Evolutionary conservation across 2,113 vertebrate species (phyloP).

Genomic region (Tenrec ecaudatus): DNA sequence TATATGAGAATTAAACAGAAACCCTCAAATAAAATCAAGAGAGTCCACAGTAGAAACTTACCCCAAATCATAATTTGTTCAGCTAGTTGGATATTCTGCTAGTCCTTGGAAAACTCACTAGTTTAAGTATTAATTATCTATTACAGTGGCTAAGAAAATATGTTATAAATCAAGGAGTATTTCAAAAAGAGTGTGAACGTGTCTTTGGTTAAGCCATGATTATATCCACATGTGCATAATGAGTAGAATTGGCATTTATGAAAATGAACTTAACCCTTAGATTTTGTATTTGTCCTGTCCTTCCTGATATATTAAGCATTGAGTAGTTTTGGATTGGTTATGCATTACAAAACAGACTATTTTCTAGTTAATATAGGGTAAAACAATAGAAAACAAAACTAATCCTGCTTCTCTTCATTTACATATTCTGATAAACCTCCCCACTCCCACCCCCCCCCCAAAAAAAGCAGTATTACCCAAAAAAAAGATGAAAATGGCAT

Average conservation of each 20-base stretch:
- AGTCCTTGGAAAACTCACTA: neutral
- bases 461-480: neutral
- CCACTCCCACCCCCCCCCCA: too few species aligned
- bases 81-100: conserved; percentile 37
- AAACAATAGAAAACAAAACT: neutral
- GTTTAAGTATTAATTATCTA: conserved; percentile 24
- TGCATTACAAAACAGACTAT: neutral
- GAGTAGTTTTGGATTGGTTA: neutral
- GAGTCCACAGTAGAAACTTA: neutral
- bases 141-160: neutral
- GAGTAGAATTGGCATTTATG: neutral
- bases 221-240: neutral
- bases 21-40: neutral
- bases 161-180: neutral
- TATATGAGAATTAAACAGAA: neutral
- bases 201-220: conserved; percentile 8
- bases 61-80: neutral
- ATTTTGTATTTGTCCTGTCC: neutral
- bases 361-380: neutral
- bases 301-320: neutral
- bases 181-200: neutral
- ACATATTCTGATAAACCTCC: neutral
- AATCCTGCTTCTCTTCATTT: neutral
- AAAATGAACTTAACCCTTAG: neutral
- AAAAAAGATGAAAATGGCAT: neutral